A percentile compares a stretch with the other conserved stretches of the same genome.
phyloP scores from a whole-genome alignment of 2,797 vertebrate species.

The Acanthopagrus latus region DNA sequence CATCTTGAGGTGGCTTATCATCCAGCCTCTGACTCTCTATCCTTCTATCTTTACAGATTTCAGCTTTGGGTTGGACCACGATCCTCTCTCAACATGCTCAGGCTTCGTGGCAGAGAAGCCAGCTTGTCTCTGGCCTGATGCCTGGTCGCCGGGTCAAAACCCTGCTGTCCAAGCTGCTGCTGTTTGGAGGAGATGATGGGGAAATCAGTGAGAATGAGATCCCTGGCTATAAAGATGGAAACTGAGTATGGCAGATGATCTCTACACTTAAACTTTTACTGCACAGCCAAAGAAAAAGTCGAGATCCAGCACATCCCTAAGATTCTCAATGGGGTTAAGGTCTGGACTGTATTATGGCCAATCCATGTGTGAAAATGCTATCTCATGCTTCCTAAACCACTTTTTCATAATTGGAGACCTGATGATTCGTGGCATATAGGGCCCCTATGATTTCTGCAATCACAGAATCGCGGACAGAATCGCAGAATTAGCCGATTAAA shows the following conservation, averaged over 20 bases:
- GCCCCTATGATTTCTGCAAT: too few relatives aligned
- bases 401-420: too few relatives aligned
- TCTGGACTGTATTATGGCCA: too few relatives aligned
- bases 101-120: slow-evolving; percentile 16
- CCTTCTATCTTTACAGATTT: slow-evolving; percentile 45
- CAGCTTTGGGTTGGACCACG: slow-evolving; percentile 24
- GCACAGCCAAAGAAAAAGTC: too few relatives aligned
- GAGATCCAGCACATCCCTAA: too few relatives aligned
- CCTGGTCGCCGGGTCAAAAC: slow-evolving; percentile 64
- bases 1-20: slow-evolving; percentile 1
- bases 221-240: slow-evolving; percentile 68
- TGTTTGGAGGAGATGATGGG: slow-evolving; percentile 57
- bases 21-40: slow-evolving; percentile 21
- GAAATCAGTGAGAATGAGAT: slow-evolving; percentile 62
- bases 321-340: too few relatives aligned
- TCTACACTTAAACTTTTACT: slow-evolving; percentile 5
- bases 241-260: slow-evolving; percentile 52
- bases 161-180: slow-evolving; percentile 59
- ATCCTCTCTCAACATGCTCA: slow-evolving; percentile 29
- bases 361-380: too few relatives aligned
- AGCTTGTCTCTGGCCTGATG: slow-evolving; percentile 48
- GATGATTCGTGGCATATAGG: too few relatives aligned
- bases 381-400: too few relatives aligned
- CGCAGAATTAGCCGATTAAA: too few relatives aligned
- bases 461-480: too few relatives aligned